These are phyloP conservation scores for Troides helena DNA, from an alignment of 2,888 invertebrate species.

Conservation along the genomic window DNA sequence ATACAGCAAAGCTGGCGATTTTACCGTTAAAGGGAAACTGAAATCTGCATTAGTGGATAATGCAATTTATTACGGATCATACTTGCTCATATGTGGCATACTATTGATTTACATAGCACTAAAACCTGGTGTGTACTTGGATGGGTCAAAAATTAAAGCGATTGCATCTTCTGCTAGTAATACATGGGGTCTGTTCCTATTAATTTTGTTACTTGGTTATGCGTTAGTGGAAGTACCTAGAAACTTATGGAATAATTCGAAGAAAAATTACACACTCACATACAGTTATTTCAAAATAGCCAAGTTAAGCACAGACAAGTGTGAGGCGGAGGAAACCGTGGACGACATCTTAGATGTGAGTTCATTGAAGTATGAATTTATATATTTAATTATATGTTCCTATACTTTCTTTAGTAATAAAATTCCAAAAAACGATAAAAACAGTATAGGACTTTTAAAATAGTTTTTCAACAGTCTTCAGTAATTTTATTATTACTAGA, in stretches of 20 bases:
- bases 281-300: constrained; percentile 96
- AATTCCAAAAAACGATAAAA: too few relatives aligned
- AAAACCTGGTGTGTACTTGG: constrained; percentile 92
- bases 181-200: constrained; percentile 98
- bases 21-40: constrained; percentile 95
- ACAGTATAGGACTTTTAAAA: too few relatives aligned
- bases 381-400: neutral
- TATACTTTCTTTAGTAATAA: neutral
- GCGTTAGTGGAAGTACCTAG: constrained; percentile 97
- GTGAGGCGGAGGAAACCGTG: constrained; percentile 97
- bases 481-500: too few relatives aligned
- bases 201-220: constrained; percentile 95
- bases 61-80: constrained; percentile 98
- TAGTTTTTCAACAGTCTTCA: too few relatives aligned
- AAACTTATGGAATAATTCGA: constrained; percentile 94
- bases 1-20: constrained; percentile 98
- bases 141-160: constrained; percentile 95
- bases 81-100: constrained; percentile 95
- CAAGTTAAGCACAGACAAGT: constrained; percentile 95
- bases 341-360: constrained; percentile 95
- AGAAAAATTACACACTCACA: constrained; percentile 90
- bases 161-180: constrained; percentile 99
- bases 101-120: constrained; percentile 96
- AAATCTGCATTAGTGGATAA: constrained; percentile 97
- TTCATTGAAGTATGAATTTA: neutral